Evolutionary conservation across 2,113 vertebrate genomes (phyloP), one percentile per base, ranked within the genome.

Genomic region (Ardeotis arabs): DNA sequence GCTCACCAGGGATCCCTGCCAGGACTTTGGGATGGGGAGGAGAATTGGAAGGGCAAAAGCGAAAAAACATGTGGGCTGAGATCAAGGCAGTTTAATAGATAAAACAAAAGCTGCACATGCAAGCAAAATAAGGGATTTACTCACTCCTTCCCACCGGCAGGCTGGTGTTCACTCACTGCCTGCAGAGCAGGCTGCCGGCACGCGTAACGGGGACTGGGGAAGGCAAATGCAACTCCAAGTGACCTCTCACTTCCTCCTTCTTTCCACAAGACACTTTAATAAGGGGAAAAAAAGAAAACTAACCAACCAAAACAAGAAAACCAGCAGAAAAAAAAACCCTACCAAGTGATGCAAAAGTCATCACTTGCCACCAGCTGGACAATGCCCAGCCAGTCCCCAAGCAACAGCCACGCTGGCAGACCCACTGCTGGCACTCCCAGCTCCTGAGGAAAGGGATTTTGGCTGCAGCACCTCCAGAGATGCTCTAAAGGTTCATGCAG

Each of bases 181-280:
- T 37, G 53, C 29, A 41, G n/a, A 49, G 23, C 52, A 25, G 25
- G 17, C 13, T 10, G 44, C 45, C 17, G 17, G 5, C 45, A 17
- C 0, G 4, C 6, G 0, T 33, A 12, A 37, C 0, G 1, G 27
- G 19, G 50, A 39, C 59, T 29, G 15, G 29, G 47, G 29, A 58
- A 63, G 29, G 53, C 24, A 75, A 89, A 64, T 24, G 6, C 35
- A 33, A 4, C 25, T 35, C 50, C 15, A 9, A 77, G 31, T 1
- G 2, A 21, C 45, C 19, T 22, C 24, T 25, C 20, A 29, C 41
- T 70, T 86, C 80, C 12, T 92, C 33, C 12, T 72, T 18, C 81
- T 74, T 69, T 70, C 29, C 22, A 33, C 0, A 1, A 27, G 58
- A 47, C 29, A 52, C 12, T n/a, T 37, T 45, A 70, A 4, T 37